These are phyloP conservation scores for Petrosia ficiformis DNA, from an alignment of 37 sponge, comb jelly and placozoan genomes.

Conservation along the genomic window DNA sequence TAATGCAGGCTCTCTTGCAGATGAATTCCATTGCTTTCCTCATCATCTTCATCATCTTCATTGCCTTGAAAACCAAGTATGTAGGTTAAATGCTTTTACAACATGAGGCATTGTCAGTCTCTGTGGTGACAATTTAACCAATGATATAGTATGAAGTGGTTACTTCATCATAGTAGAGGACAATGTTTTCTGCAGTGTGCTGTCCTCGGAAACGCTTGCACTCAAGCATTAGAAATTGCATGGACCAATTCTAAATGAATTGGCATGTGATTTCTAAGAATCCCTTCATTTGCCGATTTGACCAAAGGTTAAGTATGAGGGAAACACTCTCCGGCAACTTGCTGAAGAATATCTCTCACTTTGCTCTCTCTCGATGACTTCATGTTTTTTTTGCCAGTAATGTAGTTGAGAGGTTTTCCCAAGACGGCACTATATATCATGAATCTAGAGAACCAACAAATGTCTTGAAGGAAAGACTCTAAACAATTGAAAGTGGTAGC, in stretches of 20 bases:
- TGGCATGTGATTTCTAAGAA: constrained; percentile 7
- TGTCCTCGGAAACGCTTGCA: not conserved
- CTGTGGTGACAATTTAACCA: not conserved
- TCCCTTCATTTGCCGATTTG: constrained; percentile 8
- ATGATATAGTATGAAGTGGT: not conserved
- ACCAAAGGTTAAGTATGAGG: constrained; percentile 6
- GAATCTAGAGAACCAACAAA: not conserved
- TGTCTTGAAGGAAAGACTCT: not conserved
- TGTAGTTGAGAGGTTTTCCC: not conserved
- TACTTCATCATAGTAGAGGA: not conserved
- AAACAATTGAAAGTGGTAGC: constrained; percentile 10
- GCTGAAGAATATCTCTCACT: too few relatives aligned
- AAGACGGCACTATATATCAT: not conserved
- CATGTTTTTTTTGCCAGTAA: not conserved
- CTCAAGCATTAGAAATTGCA: not conserved
- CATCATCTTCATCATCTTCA: constrained; percentile 7
- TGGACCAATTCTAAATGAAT: not conserved
- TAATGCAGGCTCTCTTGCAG: not conserved
- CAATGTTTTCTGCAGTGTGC: constrained; percentile 8
- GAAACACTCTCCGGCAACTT: constrained; percentile 5
- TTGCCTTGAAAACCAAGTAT: not conserved
- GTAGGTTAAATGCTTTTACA: constrained; percentile 5
- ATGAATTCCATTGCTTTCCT: not conserved
- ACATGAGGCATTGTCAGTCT: constrained; percentile 4
- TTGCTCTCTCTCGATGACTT: not conserved